Evolutionary conservation across 2,113 vertebrate species (phyloP).

Genomic region (Grantiella picta): DNA sequence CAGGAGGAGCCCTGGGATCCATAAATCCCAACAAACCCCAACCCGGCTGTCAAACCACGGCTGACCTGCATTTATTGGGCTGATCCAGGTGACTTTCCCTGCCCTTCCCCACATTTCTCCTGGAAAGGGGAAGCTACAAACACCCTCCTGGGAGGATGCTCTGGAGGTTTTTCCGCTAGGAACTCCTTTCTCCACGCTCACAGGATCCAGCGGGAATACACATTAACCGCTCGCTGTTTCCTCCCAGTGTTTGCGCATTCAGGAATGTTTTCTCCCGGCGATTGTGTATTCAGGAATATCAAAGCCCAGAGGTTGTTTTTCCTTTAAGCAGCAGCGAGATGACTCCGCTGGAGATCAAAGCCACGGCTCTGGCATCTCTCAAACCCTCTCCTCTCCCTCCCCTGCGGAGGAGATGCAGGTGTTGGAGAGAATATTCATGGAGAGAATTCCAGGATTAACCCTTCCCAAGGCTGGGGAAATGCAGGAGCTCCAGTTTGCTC

Average conservation of each 20-base stretch:
- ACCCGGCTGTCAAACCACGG: neutral
- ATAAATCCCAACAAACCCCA: neutral
- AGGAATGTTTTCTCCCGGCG: neutral
- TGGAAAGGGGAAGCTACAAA: neutral
- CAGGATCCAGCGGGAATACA: fast-evolving
- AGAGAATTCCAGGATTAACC: neutral
- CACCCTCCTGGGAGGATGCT: neutral
- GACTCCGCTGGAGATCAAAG: neutral
- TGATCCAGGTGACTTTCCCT: neutral
- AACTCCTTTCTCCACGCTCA: neutral
- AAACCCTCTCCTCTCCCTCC: neutral
- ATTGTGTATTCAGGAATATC: neutral
- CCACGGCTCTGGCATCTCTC: neutral
- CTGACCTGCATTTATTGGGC: neutral
- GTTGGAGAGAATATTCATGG: neutral
- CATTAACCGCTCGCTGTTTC: fast-evolving
- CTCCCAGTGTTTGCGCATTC: neutral
- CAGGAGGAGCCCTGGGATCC: neutral
- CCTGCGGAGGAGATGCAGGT: neutral
- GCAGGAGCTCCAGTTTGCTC: neutral
- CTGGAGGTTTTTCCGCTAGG: neutral
- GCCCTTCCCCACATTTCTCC: neutral
- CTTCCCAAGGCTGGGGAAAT: neutral
- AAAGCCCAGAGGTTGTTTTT: neutral
- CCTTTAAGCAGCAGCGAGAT: neutral